Percentiles rank a stretch among this genome's conserved stretches.
These are phyloP conservation scores for Perca fluviatilis DNA, from an alignment of 2,113 vertebrate species.

Conservation along the genomic window DNA sequence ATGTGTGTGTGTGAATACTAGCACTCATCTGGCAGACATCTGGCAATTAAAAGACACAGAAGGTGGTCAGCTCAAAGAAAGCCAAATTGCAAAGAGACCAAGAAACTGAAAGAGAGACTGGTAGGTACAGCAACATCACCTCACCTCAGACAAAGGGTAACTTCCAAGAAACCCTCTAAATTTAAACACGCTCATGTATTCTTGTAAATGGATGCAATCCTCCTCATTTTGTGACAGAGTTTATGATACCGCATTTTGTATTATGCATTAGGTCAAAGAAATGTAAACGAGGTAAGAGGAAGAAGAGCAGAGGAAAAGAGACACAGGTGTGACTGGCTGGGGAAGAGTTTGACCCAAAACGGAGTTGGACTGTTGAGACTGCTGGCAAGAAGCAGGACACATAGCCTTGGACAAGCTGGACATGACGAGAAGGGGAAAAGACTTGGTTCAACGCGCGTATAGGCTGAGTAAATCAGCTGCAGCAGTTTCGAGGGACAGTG, in stretches of 20 bases:
- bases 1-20: conserved; percentile 4
- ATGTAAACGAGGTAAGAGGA: neutral
- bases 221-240: neutral
- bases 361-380: too few relatives aligned
- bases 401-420: too few relatives aligned
- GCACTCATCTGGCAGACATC: conserved; percentile 63
- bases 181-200: neutral
- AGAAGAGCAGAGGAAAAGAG: too few relatives aligned
- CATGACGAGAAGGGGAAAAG: too few relatives aligned
- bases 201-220: neutral
- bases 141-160: conserved; percentile 23
- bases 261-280: neutral
- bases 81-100: conserved; percentile 35
- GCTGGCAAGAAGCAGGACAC: too few relatives aligned
- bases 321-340: too few relatives aligned
- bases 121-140: conserved; percentile 3
- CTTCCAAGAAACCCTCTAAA: neutral
- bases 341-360: too few relatives aligned
- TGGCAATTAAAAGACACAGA: conserved; percentile 78
- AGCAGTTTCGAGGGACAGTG: too few relatives aligned
- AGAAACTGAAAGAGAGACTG: conserved; percentile 1
- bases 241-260: neutral
- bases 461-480: too few relatives aligned
- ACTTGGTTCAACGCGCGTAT: too few relatives aligned
- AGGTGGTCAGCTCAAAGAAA: conserved; percentile 67